phyloP scores from a whole-genome alignment of 2,888 invertebrate genomes.

The Meliscaeva auricollis region DNA sequence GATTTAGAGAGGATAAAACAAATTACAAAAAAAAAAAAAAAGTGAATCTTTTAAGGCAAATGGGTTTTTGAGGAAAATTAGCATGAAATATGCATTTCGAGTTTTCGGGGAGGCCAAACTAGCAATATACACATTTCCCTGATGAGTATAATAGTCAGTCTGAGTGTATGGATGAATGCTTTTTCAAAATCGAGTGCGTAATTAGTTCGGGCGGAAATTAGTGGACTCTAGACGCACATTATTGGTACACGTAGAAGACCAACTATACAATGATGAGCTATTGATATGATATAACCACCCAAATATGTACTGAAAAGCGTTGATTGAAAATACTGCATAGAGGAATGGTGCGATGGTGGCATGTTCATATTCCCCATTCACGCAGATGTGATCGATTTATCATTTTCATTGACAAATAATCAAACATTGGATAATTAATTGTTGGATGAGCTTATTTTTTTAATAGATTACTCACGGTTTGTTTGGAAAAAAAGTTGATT shows the following conservation, averaged over 20 bases:
- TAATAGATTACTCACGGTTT: not conserved
- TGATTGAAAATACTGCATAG: not conserved
- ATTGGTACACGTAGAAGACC: not conserved
- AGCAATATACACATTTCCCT: conserved; percentile 14
- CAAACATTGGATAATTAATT: not conserved
- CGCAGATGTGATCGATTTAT: conserved; percentile 50
- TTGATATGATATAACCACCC: no score
- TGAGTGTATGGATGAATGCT: not conserved
- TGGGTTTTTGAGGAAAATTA: conserved; percentile 58
- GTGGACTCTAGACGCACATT: conserved; percentile 4
- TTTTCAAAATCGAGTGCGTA: conserved; percentile 43
- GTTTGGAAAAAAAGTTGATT: not conserved
- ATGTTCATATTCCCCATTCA: not conserved
- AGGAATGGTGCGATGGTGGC: not conserved
- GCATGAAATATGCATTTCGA: conserved; percentile 68
- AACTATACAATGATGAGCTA: not conserved
- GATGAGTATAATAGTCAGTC: not conserved
- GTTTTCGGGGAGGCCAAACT: not conserved
- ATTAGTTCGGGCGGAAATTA: conserved; percentile 61
- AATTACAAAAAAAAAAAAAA: conserved; percentile 15
- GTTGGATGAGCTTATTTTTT: not conserved
- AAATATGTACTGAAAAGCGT: not conserved
- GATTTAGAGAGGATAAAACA: conserved; percentile 18
- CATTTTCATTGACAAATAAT: not conserved
- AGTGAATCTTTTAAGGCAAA: conserved; percentile 6